Conservation (phyloP, 2,888 invertebrate species). For the Amphipyra berbera region DNA sequence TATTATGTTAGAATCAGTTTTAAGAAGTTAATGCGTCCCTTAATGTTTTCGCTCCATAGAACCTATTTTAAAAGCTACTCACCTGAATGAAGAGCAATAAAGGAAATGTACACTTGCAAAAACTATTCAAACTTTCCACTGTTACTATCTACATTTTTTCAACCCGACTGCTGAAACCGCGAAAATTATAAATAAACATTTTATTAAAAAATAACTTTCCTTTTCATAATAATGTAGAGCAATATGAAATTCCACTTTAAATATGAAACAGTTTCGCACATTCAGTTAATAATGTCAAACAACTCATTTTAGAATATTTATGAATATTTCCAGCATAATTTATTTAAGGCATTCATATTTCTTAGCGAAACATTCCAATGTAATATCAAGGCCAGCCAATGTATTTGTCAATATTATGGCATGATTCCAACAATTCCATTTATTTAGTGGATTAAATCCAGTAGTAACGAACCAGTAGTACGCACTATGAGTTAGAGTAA, state of each 20-base stretch:
- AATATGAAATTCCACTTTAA: slow-evolving; percentile 12
- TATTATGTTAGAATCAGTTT: too few relatives aligned
- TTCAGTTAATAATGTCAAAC: slow-evolving; percentile 32
- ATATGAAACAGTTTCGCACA: slow-evolving; percentile 29
- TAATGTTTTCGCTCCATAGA: neutral
- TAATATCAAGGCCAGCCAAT: slow-evolving; percentile 57
- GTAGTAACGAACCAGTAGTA: slow-evolving; percentile 36
- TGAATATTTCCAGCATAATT: slow-evolving; percentile 42
- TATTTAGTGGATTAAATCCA: slow-evolving; percentile 56
- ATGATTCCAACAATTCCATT: slow-evolving; percentile 71
- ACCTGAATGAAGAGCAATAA: neutral
- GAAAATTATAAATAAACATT: slow-evolving; percentile 6
- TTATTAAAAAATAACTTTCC: slow-evolving; percentile 6
- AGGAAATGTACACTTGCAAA: neutral
- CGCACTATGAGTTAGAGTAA: slow-evolving; percentile 36
- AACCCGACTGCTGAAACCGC: slow-evolving; percentile 5
- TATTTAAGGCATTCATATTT: slow-evolving; percentile 54
- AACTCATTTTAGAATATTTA: slow-evolving; percentile 47
- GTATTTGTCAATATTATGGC: slow-evolving; percentile 73
- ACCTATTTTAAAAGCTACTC: neutral
- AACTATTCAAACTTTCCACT: neutral
- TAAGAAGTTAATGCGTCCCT: too few relatives aligned
- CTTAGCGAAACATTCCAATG: slow-evolving; percentile 51
- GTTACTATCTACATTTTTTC: neutral
- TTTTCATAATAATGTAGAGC: slow-evolving; percentile 11